Conservation (phyloP, 2,888 invertebrate genomes). For the Sesia bembeciformis region DNA sequence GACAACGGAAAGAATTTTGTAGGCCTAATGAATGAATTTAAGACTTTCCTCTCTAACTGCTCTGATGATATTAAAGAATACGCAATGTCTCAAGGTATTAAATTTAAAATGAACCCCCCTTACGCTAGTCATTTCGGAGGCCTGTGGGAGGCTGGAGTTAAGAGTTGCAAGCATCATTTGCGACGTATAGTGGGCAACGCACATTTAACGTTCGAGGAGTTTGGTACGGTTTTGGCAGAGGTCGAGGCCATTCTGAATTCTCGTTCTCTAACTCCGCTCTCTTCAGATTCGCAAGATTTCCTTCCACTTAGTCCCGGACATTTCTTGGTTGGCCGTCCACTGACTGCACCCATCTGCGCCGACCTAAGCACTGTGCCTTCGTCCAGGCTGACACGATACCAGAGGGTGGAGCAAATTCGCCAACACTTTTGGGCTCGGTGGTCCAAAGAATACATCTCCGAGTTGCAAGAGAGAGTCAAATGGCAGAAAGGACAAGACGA, state of each 20-base stretch:
- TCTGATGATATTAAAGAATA: no score
- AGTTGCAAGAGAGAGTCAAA: slow-evolving; percentile 16
- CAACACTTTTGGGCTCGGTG: slow-evolving; percentile 18
- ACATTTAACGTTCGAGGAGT: slow-evolving; percentile 5
- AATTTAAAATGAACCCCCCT: neutral
- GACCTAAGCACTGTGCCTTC: slow-evolving; percentile 2
- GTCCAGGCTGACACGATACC: slow-evolving; percentile 7
- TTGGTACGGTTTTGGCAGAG: slow-evolving; percentile 5
- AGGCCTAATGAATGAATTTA: no score
- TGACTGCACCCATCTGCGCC: slow-evolving; percentile 4
- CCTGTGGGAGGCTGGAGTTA: slow-evolving; percentile 7
- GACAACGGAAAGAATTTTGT: slow-evolving; percentile 10
- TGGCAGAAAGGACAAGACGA: slow-evolving; percentile 8
- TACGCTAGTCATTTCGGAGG: neutral
- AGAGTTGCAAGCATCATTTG: slow-evolving; percentile 8
- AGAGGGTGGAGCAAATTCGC: slow-evolving; percentile 11
- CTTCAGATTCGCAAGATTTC: slow-evolving; percentile 9
- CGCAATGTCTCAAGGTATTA: no score
- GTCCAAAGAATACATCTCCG: slow-evolving; percentile 12
- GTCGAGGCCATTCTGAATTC: slow-evolving; percentile 9
- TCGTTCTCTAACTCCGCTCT: slow-evolving; percentile 8
- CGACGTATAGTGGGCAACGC: slow-evolving; percentile 8
- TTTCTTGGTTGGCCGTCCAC: slow-evolving; percentile 1
- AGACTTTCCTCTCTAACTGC: no score
- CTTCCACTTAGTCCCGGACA: slow-evolving; percentile 1